A percentile compares a stretch with the other conserved stretches of the same genome.
phyloP scores from a whole-genome alignment of 2,888 invertebrate genomes.

The Agonopterix heracliana region DNA sequence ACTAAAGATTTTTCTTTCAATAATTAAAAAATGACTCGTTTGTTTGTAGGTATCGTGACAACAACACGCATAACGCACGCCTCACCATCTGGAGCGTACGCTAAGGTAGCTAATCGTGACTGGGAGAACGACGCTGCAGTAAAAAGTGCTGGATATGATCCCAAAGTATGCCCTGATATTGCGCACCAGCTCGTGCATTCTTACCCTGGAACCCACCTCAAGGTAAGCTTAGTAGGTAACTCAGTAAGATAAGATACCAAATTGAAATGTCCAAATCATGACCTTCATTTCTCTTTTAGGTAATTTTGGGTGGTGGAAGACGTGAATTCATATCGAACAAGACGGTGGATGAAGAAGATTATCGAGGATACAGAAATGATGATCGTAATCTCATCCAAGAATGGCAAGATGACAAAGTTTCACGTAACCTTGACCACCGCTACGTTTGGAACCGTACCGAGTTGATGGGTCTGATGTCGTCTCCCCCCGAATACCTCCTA shows the following conservation, averaged over 20 bases:
- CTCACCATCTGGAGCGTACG: conserved; percentile 82
- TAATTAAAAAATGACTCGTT: not conserved
- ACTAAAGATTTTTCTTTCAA: too few species aligned
- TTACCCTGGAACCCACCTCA: conserved; percentile 79
- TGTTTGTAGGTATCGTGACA: conserved; percentile 79
- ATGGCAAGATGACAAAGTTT: conserved; percentile 75
- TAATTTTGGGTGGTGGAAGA: conserved; percentile 85
- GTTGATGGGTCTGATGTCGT: conserved; percentile 43
- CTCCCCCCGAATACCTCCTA: conserved; percentile 65
- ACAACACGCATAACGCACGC: conserved; percentile 87
- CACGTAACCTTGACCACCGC: conserved; percentile 40
- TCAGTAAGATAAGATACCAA: not conserved
- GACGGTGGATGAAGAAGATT: conserved; percentile 68
- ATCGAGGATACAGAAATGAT: conserved; percentile 68
- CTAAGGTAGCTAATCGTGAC: conserved; percentile 79
- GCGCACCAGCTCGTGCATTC: conserved; percentile 80
- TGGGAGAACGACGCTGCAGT: conserved; percentile 84
- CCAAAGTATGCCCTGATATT: conserved; percentile 76
- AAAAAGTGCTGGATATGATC: conserved; percentile 31
- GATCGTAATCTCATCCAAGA: conserved; percentile 79
- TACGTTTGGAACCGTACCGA: conserved; percentile 78
- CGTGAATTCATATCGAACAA: conserved; percentile 77
- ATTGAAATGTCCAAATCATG: not conserved
- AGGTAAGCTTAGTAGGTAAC: conserved; percentile 53
- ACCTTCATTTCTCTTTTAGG: conserved; percentile 37